Base-by-base conservation (phyloP, 2,113 vertebrate species). In the Dolichallabes microphthalmus region DNA sequence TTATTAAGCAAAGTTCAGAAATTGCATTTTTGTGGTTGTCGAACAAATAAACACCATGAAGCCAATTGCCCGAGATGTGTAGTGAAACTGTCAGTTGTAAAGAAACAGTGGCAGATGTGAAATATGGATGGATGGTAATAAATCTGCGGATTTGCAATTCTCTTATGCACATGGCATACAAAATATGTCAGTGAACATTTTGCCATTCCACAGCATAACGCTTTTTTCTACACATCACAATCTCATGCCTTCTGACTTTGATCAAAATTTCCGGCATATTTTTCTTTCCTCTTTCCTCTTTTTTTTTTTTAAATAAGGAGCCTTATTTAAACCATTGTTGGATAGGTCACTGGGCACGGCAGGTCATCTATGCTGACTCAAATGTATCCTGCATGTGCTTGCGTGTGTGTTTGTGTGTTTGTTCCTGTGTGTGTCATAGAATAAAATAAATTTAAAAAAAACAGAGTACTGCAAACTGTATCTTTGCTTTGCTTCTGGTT, bases 361-460 rank as follows among this genome's bases (percentile, higher is more conserved):
- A 50, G 60, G 68, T 85, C 80, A 80, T 85, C 63, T 78, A 86
- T 92, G 92, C 93, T 92, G 92, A 94, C 87, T 93, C 92, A 93
- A 17, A 35, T 20, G 55, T 60, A 30, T 64, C 27, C 61, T n/a
- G 30, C n/a, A 3, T 58, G 20, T 73, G 27, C 35, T 64, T 61
- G 10, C 13, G 11, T 69, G 30, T 69, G 30, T 69, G 66, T 35
- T 32, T 32, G 30, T 69, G 66, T 77, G 25, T 53, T 13, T 52
- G 74, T 76, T 2, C 55, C n/a, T 32, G 12, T 71, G 66, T 52
- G 39, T 63, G 61, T 80, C 69, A 90, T 84, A 89, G 90, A 91
- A 86, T 82, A 89, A 90, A 88, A 39, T 3, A 3, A 45, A 45
- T 45, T 8, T 1, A 45, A 8, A 45, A 45, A 45, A 45, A 45